These are phyloP conservation scores for Tinea pellionella DNA, from an alignment of 2,888 invertebrate species.

Conservation along the genomic window DNA sequence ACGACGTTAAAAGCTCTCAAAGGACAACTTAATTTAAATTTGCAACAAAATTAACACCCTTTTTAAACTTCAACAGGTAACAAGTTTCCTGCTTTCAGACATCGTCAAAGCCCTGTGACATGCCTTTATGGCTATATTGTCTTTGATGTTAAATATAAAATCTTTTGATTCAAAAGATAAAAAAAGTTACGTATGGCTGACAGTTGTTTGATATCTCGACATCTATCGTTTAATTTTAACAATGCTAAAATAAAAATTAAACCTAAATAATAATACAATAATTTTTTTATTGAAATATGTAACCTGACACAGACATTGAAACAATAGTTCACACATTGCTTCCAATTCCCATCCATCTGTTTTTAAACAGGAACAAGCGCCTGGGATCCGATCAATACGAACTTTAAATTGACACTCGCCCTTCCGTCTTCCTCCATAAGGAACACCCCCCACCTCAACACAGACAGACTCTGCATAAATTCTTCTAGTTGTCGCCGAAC, in stretches of 20 bases:
- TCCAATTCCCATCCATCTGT: neutral
- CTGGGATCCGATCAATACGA: slow-evolving; percentile 7
- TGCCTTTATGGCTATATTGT: neutral
- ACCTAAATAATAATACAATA: too few relatives aligned
- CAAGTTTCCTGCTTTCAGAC: neutral
- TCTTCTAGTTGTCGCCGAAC: slow-evolving; percentile 8
- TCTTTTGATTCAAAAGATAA: too few relatives aligned
- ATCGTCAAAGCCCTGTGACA: neutral
- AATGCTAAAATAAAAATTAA: too few relatives aligned
- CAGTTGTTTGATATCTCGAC: too few relatives aligned
- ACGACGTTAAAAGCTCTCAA: too few relatives aligned
- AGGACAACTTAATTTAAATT: too few relatives aligned
- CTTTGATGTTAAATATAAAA: neutral
- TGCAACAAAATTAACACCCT: neutral
- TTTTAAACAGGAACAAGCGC: slow-evolving; percentile 1
- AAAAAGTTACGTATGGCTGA: too few relatives aligned
- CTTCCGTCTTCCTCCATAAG: neutral
- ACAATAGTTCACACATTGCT: neutral
- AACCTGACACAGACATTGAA: too few relatives aligned
- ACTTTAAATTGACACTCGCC: slow-evolving; percentile 12
- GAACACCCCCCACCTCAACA: neutral
- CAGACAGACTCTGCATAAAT: slow-evolving; percentile 8
- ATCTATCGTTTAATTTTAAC: too few relatives aligned
- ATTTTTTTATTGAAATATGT: too few relatives aligned
- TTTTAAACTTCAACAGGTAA: neutral